These are phyloP conservation scores for Sarcophaga peregrina DNA, from an alignment of 1,140 invertebrate species.

Conservation along the genomic window DNA sequence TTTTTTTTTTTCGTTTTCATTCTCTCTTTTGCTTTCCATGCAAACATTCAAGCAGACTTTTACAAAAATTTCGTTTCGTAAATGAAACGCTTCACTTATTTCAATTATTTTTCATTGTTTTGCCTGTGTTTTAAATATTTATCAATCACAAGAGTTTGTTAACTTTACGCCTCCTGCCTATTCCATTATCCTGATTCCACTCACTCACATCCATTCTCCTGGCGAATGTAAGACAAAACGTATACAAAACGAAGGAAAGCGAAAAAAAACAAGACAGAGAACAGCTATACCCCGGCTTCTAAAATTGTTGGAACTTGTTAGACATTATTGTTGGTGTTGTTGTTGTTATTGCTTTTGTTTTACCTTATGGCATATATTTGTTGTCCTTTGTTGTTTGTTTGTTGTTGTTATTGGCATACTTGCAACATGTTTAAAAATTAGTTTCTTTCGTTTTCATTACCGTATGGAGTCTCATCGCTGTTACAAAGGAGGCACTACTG, in stretches of 20 bases:
- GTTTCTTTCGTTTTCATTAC: conserved; percentile 34
- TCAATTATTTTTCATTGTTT: conserved; percentile 49
- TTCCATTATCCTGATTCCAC: too few species aligned
- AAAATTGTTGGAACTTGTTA: neutral
- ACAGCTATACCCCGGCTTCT: neutral
- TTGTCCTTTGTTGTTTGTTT: conserved; percentile 19
- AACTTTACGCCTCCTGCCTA: conserved; percentile 39
- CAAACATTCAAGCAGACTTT: neutral
- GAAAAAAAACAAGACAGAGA: neutral
- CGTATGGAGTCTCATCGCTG: conserved; percentile 5
- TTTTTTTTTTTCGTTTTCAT: conserved; percentile 16
- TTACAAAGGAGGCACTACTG: neutral
- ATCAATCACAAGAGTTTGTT: conserved; percentile 48
- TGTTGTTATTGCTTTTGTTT: neutral
- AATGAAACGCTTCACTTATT: conserved; percentile 48
- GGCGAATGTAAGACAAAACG: too few species aligned
- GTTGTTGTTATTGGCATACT: neutral
- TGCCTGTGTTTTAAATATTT: conserved; percentile 48
- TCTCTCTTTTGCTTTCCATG: neutral
- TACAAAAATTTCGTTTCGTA: neutral
- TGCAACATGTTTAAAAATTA: conserved; percentile 28
- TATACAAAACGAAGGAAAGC: neutral
- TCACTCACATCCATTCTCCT: too few species aligned
- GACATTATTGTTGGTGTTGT: conserved; percentile 12
- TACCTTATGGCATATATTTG: conserved; percentile 31